Base-by-base conservation (phyloP, 2,113 vertebrate genomes). In the Sporophila hypoxantha region DNA sequence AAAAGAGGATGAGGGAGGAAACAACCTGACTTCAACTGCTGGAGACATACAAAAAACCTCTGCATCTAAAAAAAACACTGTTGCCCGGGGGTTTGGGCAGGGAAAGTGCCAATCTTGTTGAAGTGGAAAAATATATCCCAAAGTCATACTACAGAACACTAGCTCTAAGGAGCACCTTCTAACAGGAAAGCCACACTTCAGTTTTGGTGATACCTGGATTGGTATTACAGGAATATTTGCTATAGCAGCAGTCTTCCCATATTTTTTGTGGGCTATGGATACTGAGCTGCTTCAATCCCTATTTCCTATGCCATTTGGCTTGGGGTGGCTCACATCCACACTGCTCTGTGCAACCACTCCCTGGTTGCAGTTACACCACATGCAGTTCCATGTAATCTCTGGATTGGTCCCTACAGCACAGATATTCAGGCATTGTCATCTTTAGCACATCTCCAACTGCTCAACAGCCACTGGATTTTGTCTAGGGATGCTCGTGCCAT, bases 311-410 rank as follows among this genome's bases (percentile, higher is more conserved):
- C 9, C 4, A 2, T 12, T 5, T 81, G 47, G 4, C 32, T 77
- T 0, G 0, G 25, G 55, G 17, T 2, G 8, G 15, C 26, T 74
- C 70, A 50, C 9, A 64, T 25, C 6, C 37, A 23, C 13, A 6
- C 11, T 15, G 21, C 19, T 50, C 67, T 70, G 25, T 14, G 19
- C 9, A 64, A 10, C 11, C 25, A 68, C 36, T 36, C 17, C n/a
- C 26, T 25, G 15, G 5, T 4, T 7, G 1, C 25, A 22, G 17
- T 44, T 20, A 20, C 8, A 57, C 30, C 27, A 17, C 13, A 2
- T 3, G 8, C 16, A 66, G 39, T 9, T 56, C 0, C 0, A 12
- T 29, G 9, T 4, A 8, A n/a, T 25, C n/a, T 55, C 18, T 64
- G 59, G 4, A 27, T 30, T 25, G 17, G 10, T 49, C 57, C 22